Conservation (phyloP, 2,888 invertebrate species). For the Eilema caniola region DNA sequence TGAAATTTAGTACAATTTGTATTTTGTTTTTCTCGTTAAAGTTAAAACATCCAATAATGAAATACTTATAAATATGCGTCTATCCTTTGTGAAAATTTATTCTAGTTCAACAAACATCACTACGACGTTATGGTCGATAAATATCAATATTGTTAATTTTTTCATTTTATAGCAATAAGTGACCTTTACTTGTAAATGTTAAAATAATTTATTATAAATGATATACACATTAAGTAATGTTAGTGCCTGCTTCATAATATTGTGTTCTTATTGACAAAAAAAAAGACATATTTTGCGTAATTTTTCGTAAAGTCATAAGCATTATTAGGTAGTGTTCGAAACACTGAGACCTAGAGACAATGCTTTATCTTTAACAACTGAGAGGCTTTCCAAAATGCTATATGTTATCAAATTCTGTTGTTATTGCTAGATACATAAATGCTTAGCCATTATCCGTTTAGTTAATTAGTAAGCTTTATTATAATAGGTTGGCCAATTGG, state of each 20-base stretch:
- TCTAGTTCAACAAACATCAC: slow-evolving; percentile 74
- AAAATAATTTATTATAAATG: slow-evolving; percentile 85
- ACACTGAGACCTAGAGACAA: slow-evolving; percentile 61
- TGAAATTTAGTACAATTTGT: background rate
- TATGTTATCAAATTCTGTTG: slow-evolving; percentile 85
- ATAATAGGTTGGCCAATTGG: slow-evolving; percentile 82
- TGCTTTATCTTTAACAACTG: slow-evolving; percentile 74
- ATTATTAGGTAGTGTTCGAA: slow-evolving; percentile 70
- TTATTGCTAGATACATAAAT: slow-evolving; percentile 85
- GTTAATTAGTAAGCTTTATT: slow-evolving; percentile 83
- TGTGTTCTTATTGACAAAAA: slow-evolving; percentile 70
- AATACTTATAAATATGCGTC: slow-evolving; percentile 37
- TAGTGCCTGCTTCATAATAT: slow-evolving; percentile 85
- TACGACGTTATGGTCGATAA: slow-evolving; percentile 56
- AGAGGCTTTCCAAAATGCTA: slow-evolving; percentile 85
- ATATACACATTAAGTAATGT: slow-evolving; percentile 82
- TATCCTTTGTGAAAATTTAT: slow-evolving; percentile 53
- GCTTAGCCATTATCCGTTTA: slow-evolving; percentile 84
- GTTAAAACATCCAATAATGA: slow-evolving; percentile 44
- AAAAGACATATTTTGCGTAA: slow-evolving; percentile 83
- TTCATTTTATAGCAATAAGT: slow-evolving; percentile 78
- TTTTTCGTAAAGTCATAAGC: slow-evolving; percentile 60
- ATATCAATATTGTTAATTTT: slow-evolving; percentile 70
- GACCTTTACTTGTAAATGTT: slow-evolving; percentile 79
- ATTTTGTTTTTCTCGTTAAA: slow-evolving; percentile 31